Evolutionary conservation across 2,797 vertebrate species (phyloP).

Genomic region (Percopsis omiscomaycus): DNA sequence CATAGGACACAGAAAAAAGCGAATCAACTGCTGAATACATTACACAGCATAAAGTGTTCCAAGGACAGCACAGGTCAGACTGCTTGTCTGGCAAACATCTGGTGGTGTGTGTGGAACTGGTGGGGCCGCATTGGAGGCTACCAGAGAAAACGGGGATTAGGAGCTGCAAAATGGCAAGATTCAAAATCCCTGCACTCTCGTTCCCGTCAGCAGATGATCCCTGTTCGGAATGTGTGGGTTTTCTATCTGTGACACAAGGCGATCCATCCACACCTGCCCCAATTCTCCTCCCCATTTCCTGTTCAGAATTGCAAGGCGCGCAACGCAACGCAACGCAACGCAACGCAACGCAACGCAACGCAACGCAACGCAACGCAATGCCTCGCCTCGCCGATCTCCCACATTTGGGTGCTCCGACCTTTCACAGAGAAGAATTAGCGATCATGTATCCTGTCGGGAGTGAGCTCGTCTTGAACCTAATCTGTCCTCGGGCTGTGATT

Average conservation of each 20-base stretch:
- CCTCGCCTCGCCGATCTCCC: constrained; percentile 28
- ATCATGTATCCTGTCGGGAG: constrained; percentile 48
- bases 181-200: constrained; percentile 38
- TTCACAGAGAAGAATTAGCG: constrained; percentile 54
- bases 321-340: constrained; percentile 10
- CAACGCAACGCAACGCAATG: constrained; percentile 10
- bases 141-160: constrained; percentile 50
- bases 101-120: constrained; percentile 40
- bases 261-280: not conserved
- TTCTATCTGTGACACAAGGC: constrained; percentile 25
- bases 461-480: constrained; percentile 50
- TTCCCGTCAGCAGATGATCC: constrained; percentile 32
- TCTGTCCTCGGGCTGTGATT: constrained; percentile 55
- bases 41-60: constrained; percentile 60
- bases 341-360: no score
- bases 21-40: constrained; percentile 74
- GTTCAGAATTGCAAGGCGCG: constrained; percentile 37
- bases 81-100: constrained; percentile 56
- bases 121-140: constrained; percentile 35
- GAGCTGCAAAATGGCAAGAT: constrained; percentile 42
- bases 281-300: not conserved
- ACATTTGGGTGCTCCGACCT: constrained; percentile 53
- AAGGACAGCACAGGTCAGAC: constrained; percentile 73
- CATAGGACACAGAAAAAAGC: constrained; percentile 54
- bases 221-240: constrained; percentile 36